Evolutionary conservation across 2,113 vertebrate species (phyloP), one percentile per base, ranked within the genome.

Genomic region (Hippoglossus stenolepis): DNA sequence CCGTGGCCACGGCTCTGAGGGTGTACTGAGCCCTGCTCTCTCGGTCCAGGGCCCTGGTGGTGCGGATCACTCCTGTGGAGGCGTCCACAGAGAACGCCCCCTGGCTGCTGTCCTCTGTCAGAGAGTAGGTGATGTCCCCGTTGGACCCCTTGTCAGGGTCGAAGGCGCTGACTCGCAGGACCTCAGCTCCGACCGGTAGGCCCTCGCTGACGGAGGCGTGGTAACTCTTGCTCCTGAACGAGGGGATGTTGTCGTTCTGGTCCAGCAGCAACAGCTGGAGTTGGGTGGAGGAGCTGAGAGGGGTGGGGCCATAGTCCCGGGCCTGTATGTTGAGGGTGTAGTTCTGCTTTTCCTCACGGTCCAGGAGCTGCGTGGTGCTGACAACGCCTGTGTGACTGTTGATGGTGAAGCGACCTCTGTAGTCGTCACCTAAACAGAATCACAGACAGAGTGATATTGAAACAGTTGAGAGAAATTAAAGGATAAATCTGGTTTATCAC

Each of bases 211-310:
- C 69, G 0, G 93, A 94, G 66, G 93, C 77, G 7, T 92, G 93
- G 86, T 97, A 97, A 26, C 72, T 93, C 56, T 85, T 94, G 14
- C 65, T 84, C 57, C 75, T 73, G 82, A 99, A 98, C 5, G 90
- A 66, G 0, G 97, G 97, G 71, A 64, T 90, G 86, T 99, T 96
- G 75, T 99, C 97, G 9, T 99, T 99, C 90, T 96, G 94, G 66
- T 99, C 98, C 85, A 97, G 80, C 69, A 99, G 93, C 0, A 71
- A 85, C 43, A 99, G 58, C 24, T 74, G 87, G 57, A 99, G 62
- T n/a, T 93, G 90, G 24, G 90, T 84, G 61, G 86, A 85, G 38
- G 96, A 94, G 84, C 90, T 95, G 76, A 93, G 94, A 0, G 91
- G 79, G 0, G 90, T 87, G 14, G 77, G 88, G 56, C 97, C 97